Conservation (phyloP, 2,888 invertebrate genomes). For the Noctua comes region DNA sequence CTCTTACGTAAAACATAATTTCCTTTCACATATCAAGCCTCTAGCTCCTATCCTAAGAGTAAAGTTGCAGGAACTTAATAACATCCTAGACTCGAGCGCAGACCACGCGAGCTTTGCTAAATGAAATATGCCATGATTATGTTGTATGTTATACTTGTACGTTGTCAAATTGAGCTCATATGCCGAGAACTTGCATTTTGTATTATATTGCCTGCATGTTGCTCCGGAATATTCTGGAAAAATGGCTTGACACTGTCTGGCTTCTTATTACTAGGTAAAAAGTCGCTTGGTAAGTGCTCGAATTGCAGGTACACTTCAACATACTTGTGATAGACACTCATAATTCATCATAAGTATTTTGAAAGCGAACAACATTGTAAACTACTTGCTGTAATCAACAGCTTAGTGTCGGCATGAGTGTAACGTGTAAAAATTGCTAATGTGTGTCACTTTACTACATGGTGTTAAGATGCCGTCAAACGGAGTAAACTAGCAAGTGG, state of each 20-base stretch:
- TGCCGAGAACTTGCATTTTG: slow-evolving; percentile 45
- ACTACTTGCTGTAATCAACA: not conserved
- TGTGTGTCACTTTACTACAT: not conserved
- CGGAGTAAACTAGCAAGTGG: too few species aligned
- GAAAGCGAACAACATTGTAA: not conserved
- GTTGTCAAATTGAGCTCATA: slow-evolving; percentile 60
- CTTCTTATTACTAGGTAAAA: not conserved
- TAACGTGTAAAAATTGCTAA: not conserved
- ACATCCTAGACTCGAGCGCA: slow-evolving; percentile 62
- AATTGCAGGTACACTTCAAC: not conserved
- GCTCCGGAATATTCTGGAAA: slow-evolving; percentile 18
- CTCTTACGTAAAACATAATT: not conserved
- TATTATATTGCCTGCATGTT: slow-evolving; percentile 32
- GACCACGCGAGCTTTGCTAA: slow-evolving; percentile 62
- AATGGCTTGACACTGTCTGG: slow-evolving; percentile 16
- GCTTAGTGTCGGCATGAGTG: not conserved
- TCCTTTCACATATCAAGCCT: not conserved
- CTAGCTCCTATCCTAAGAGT: slow-evolving; percentile 52
- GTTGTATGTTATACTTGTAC: slow-evolving; percentile 37
- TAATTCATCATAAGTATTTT: not conserved
- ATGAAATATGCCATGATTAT: slow-evolving; percentile 70
- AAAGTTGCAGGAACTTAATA: slow-evolving; percentile 67
- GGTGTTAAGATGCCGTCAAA: not conserved
- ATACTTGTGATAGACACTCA: not conserved
- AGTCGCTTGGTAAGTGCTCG: not conserved